phyloP scores from a whole-genome alignment of 2,888 invertebrate species.

The Dorcus parallelipipedus region DNA sequence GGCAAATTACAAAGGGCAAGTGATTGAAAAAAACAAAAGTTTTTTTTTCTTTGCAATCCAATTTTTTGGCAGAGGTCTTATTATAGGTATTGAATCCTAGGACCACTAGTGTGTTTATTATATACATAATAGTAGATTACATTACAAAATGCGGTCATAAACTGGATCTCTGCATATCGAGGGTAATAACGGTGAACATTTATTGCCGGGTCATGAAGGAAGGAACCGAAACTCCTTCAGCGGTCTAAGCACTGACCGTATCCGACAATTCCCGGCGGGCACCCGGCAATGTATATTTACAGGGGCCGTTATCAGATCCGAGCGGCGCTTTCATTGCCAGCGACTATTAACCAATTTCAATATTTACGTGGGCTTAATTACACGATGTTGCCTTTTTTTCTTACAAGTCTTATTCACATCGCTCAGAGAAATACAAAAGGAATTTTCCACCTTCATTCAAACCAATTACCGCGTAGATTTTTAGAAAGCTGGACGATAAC shows the following conservation, averaged over 20 bases:
- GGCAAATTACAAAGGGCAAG: no score
- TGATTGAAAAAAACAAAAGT: no score
- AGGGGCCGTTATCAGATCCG: conserved; percentile 22
- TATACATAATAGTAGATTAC: neutral
- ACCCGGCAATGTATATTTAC: conserved; percentile 21
- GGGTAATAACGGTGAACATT: conserved; percentile 22
- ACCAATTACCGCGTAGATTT: no score
- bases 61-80: neutral
- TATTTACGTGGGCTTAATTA: conserved; percentile 27
- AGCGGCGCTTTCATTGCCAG: conserved; percentile 21
- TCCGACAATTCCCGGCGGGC: conserved; percentile 19
- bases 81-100: no score
- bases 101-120: neutral
- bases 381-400: conserved; percentile 10
- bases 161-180: conserved; percentile 25
- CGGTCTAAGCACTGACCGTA: conserved; percentile 21
- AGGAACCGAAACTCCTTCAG: conserved; percentile 23
- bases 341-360: conserved; percentile 20
- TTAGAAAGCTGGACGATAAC: no score
- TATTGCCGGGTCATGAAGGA: conserved; percentile 22
- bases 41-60: neutral
- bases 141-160: conserved; percentile 8
- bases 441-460: no score
- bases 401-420: neutral
- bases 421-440: no score